Conservation (phyloP, 2,113 vertebrate species). For the Sclerurus mexicanus region DNA sequence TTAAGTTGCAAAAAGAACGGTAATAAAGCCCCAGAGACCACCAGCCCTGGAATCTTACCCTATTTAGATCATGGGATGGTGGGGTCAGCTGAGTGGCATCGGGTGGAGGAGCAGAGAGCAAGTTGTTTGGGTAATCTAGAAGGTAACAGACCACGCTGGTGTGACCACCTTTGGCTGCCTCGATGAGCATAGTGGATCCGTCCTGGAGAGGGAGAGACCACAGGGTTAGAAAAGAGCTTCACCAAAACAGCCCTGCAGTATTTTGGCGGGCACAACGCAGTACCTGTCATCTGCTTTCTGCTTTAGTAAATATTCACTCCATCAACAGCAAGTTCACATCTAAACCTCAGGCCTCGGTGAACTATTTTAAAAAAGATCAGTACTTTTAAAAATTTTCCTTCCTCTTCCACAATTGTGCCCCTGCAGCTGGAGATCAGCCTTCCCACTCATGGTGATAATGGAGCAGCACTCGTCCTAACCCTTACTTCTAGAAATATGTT, state of each 20-base stretch:
- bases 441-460: accelerated
- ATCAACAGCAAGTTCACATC: neutral
- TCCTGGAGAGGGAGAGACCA: constrained; percentile 74
- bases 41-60: constrained; percentile 78
- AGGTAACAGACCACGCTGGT: constrained; percentile 98
- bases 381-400: neutral
- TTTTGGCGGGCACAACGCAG: neutral
- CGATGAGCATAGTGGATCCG: constrained; percentile 98
- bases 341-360: neutral
- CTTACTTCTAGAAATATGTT: accelerated
- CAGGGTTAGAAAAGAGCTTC: neutral
- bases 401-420: neutral
- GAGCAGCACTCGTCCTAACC: neutral
- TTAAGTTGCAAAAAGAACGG: neutral
- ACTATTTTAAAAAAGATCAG: neutral
- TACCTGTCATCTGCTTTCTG: accelerated
- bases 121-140: constrained; percentile 98
- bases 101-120: constrained; percentile 93
- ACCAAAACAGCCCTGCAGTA: neutral
- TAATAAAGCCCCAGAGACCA: neutral
- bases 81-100: constrained; percentile 97
- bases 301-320: neutral
- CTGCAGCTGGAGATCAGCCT: neutral
- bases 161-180: constrained; percentile 98
- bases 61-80: constrained; percentile 95